Conservation (phyloP, 1,140 invertebrate species). For the Branchinecta lynchi region DNA sequence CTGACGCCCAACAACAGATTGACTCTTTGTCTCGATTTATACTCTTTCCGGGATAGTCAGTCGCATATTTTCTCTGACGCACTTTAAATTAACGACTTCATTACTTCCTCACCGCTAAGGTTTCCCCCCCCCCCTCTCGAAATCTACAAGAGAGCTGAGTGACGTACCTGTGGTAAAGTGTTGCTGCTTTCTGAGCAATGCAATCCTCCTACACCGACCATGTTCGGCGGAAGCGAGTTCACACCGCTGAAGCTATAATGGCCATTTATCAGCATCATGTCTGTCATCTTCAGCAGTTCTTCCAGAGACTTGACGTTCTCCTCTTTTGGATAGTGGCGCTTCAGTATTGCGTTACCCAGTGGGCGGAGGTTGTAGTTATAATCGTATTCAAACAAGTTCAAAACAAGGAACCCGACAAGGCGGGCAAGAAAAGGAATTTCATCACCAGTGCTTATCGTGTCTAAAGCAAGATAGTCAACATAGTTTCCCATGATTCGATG, state of each 20-base stretch:
- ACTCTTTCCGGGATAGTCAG: too few relatives aligned
- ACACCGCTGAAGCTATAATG: background rate
- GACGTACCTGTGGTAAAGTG: background rate
- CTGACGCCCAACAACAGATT: too few relatives aligned
- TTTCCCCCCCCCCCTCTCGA: too few relatives aligned
- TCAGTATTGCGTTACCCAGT: background rate
- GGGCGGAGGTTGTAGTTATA: background rate
- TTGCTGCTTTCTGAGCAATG: background rate
- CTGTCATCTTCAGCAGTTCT: background rate
- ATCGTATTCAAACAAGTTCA: background rate
- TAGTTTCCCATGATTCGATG: background rate
- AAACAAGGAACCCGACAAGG: background rate
- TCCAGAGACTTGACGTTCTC: background rate
- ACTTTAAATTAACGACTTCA: too few relatives aligned
- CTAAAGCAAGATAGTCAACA: background rate
- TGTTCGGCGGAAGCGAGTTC: background rate
- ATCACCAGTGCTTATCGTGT: background rate
- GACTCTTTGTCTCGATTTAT: too few relatives aligned
- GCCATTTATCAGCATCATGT: background rate
- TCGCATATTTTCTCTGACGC: too few relatives aligned
- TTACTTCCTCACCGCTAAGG: too few relatives aligned
- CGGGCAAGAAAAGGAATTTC: background rate
- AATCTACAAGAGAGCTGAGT: too few relatives aligned
- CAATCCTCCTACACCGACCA: background rate
- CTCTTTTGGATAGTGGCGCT: background rate